These are phyloP conservation scores for Ctenochaetus hawaiiensis DNA, from an alignment of 2,797 vertebrate genomes.

Conservation along the genomic window DNA sequence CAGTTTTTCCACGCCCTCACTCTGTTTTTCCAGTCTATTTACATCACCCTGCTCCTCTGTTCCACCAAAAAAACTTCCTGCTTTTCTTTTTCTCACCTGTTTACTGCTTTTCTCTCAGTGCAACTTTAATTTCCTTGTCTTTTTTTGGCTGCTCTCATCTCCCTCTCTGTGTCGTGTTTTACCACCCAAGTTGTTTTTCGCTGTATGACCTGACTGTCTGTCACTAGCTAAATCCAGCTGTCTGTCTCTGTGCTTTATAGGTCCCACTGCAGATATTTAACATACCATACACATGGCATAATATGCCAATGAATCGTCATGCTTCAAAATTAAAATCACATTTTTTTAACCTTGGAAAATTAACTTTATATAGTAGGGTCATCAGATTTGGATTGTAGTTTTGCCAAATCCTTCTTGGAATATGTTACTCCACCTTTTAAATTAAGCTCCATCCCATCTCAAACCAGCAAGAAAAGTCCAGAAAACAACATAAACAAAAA, in stretches of 20 bases:
- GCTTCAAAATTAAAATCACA: neutral
- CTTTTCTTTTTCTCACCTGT: neutral
- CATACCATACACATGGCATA: slow-evolving; percentile 22
- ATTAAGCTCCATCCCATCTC: too few species aligned
- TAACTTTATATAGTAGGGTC: too few species aligned
- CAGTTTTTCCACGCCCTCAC: neutral
- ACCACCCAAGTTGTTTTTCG: slow-evolving; percentile 48
- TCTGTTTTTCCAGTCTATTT: neutral
- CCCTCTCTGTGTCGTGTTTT: slow-evolving; percentile 15
- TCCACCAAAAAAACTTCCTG: neutral
- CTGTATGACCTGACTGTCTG: slow-evolving; percentile 13
- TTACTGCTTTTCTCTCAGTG: too few species aligned
- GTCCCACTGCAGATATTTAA: slow-evolving; percentile 29
- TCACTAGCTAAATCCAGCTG: slow-evolving; percentile 55
- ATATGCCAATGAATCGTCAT: neutral
- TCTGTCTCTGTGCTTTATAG: slow-evolving; percentile 42
- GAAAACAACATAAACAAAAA: too few species aligned
- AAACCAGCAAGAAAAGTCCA: too few species aligned
- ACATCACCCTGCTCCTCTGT: neutral
- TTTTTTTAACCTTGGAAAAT: neutral
- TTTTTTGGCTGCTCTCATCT: neutral
- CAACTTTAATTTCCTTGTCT: neutral
- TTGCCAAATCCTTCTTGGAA: too few species aligned
- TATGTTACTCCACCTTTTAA: too few species aligned
- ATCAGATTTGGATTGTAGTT: too few species aligned